A percentile compares a stretch with the other conserved stretches of the same genome.
Evolutionary conservation across 1,140 invertebrate species (phyloP).

Genomic region (Listronotus oregonensis): DNA sequence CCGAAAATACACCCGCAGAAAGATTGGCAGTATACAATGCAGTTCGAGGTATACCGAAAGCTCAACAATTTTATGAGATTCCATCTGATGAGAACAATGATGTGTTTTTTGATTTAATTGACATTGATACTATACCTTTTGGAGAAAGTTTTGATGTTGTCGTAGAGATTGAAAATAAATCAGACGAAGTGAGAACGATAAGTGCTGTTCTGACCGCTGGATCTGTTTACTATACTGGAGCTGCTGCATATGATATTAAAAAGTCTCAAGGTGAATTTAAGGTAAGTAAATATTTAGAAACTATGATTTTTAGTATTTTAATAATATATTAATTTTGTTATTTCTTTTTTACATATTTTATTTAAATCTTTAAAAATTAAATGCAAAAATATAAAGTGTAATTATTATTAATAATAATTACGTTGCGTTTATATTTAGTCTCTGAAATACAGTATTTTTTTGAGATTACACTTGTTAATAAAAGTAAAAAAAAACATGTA

Average conservation of each 20-base stretch:
- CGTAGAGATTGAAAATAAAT: conserved; percentile 70
- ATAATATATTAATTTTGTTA: no score
- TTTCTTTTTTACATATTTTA: no score
- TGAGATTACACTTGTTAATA: no score
- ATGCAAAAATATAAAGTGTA: no score
- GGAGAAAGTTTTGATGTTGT: conserved; percentile 70
- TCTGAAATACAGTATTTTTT: no score
- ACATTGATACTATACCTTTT: conserved; percentile 68
- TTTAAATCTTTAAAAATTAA: no score
- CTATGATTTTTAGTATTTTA: no score
- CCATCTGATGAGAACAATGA: conserved; percentile 63
- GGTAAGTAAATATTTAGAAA: conserved; percentile 46
- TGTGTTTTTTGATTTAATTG: conserved; percentile 67
- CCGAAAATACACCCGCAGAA: conserved; percentile 68
- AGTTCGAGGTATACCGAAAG: conserved; percentile 62
- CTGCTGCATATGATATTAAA: conserved; percentile 68
- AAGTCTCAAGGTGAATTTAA: conserved; percentile 65
- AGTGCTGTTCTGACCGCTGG: conserved; percentile 65
- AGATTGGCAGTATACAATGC: conserved; percentile 68
- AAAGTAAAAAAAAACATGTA: no score
- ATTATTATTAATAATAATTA: no score
- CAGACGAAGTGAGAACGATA: conserved; percentile 66
- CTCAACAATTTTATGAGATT: conserved; percentile 65
- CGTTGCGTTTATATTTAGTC: no score
- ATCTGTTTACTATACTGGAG: conserved; percentile 73